Conservation (phyloP, 2,888 invertebrate genomes). For the Cheilosia scutellata region DNA sequence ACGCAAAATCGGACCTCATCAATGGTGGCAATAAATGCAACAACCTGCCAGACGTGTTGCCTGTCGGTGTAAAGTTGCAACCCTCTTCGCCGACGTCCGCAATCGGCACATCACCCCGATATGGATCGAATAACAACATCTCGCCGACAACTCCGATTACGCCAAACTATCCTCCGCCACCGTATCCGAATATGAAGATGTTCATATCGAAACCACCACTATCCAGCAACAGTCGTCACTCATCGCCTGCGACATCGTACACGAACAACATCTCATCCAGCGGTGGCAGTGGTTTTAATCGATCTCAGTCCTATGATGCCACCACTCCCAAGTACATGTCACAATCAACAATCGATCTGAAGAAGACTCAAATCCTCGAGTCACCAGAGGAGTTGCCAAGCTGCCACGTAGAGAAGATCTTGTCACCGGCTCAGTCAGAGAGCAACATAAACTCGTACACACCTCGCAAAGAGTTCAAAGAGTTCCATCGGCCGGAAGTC, state of each 20-base stretch:
- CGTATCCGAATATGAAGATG: conserved; percentile 74
- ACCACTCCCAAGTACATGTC: conserved; percentile 82
- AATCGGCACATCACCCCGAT: conserved; percentile 79
- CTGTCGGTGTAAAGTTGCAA: conserved; percentile 85
- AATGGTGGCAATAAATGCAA: conserved; percentile 81
- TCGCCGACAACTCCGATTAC: conserved; percentile 78
- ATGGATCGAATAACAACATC: conserved; percentile 82
- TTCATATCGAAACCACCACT: conserved; percentile 78
- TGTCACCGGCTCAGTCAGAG: conserved; percentile 83
- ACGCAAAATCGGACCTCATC: conserved; percentile 76
- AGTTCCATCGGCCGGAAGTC: conserved; percentile 77
- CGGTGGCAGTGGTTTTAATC: conserved; percentile 77
- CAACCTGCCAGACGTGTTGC: conserved; percentile 86
- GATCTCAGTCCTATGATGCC: conserved; percentile 83
- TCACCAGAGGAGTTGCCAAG: conserved; percentile 80
- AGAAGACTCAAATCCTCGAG: conserved; percentile 83
- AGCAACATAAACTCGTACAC: conserved; percentile 78
- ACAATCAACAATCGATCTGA: conserved; percentile 83
- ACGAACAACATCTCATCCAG: conserved; percentile 68
- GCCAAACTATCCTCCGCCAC: conserved; percentile 78
- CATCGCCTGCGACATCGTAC: conserved; percentile 80
- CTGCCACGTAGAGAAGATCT: conserved; percentile 70
- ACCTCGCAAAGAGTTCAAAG: conserved; percentile 73
- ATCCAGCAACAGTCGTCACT: conserved; percentile 79
- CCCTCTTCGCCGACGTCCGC: conserved; percentile 78